Evolutionary conservation across 2,797 vertebrate species (phyloP), one percentile per base, ranked within the genome.

Genomic region (Sebastes baramenuke): DNA sequence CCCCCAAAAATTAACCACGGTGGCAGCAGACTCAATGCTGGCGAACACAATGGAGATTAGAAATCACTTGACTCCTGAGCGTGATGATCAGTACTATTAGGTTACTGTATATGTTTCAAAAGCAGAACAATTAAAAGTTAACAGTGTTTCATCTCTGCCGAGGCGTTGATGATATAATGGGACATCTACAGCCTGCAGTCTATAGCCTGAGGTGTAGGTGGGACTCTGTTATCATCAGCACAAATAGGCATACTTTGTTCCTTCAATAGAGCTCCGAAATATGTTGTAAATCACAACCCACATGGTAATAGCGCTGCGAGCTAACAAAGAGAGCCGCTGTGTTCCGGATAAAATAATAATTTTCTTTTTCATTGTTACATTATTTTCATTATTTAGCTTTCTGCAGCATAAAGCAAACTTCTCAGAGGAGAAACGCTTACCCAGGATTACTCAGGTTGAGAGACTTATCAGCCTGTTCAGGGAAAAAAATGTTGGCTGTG

Each of bases 1-100:
- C 75, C 85, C 83, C 83, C 78, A 81, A 87, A 88, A 88, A 89
- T 88, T 64, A 87, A 70, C 72, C 80, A 85, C 14, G 2, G 61
- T 74, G 72, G 75, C 85, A 81, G 82, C 85, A 81, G 82, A 74
- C 61, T 58, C 27, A 1, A 73, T 80, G 76, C 82, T 60, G 74
- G 34, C n/a, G 55, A 85, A 75, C 90, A 91, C 90, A 91, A 90
- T 87, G 73, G 86, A 76, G 89, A 90, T 90, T 83, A 87, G 77
- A 82, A 84, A 83, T 87, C 86, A 68, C 83, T 93, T 88, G 88
- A 84, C 85, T 92, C 84, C 67, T 56, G 60, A 83, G 80, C 20
- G 29, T 34, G 67, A 64, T 85, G 74, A 92, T 92, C 74, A 80
- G 67, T 54, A 20, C 79, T 88, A 72, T 93, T 86, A 69, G 32